Evolutionary conservation across 2,888 invertebrate genomes (phyloP), one percentile per base, ranked within the genome.

Genomic region (Orchesellides sinensis): DNA sequence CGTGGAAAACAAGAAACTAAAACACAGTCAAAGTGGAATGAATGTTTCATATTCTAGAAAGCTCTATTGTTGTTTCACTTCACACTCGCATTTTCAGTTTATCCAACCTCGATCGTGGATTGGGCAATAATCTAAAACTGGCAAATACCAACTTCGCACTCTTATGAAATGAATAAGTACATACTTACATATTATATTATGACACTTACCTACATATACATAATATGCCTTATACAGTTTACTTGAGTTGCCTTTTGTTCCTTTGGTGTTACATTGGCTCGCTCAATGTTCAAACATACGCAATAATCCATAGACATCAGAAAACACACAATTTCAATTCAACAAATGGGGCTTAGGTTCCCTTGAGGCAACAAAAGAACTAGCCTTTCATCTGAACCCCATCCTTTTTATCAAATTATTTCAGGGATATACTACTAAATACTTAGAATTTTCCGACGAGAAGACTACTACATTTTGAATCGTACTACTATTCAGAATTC

Each of bases 261-360:
- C 10, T 40, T 40, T 40, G 40, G 4, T 8, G 1, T 40, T 14
- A 40, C 40, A 14, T 8, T 8, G n/a, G 40, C 40, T 14, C 14
- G n/a, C 40, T 40, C 40, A 47, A 47, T 47, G 47, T 17, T 47
- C 47, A 47, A 47, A 47, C 21, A 25, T 17, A 54, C 23, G 45
- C 23, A 23, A 45, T 45, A 45, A 45, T 45, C 45, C 45, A 17
- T 14, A 21, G 27, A 6, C 49, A 70, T 5, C n/a, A 21, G 54
- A 32, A 45, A 68, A 68, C 68, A 49, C 52, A 54, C 65, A 54
- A 49, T 52, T 70, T 70, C 54, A 70, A 70, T 70, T 70, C 54
- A 47, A 19, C 70, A 70, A 70, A 70, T 70, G 70, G 70, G 54
- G 70, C 35, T 70, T 35, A 49, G 45, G 25, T 17, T 45, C 25